These are phyloP conservation scores for Lasius platythorax DNA, from an alignment of 2,888 invertebrate genomes.

Conservation along the genomic window DNA sequence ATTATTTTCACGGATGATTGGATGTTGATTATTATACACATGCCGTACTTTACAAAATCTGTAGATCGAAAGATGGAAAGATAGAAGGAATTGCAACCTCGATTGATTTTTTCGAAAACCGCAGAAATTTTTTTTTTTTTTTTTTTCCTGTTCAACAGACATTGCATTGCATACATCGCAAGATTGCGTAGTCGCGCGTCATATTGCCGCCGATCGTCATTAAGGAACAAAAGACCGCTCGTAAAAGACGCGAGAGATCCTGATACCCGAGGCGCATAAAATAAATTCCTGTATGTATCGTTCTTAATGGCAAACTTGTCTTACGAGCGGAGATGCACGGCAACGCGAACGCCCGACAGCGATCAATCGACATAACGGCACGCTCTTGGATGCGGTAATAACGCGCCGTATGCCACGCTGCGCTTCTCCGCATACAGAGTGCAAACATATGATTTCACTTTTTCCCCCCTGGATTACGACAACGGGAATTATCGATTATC, in stretches of 20 bases:
- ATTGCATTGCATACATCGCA: background rate
- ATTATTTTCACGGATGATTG: constrained; percentile 19
- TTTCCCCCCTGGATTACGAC: constrained; percentile 24
- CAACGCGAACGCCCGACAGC: background rate
- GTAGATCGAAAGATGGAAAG: background rate
- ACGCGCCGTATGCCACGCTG: constrained; percentile 16
- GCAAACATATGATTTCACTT: constrained; percentile 53
- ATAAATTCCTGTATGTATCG: constrained; percentile 11
- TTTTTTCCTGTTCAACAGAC: background rate
- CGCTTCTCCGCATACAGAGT: constrained; percentile 13
- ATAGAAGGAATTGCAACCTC: background rate
- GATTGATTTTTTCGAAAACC: background rate
- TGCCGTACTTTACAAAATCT: background rate
- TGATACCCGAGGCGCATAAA: constrained; percentile 5
- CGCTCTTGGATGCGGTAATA: constrained; percentile 36
- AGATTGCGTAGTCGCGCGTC: constrained; percentile 6
- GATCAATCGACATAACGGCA: constrained; percentile 38
- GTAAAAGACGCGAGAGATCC: constrained; percentile 10
- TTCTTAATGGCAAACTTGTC: constrained; percentile 18
- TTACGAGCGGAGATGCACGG: background rate
- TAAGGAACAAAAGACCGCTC: constrained; percentile 27
- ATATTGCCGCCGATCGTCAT: constrained; percentile 13
- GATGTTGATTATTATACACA: background rate
- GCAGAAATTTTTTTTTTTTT: background rate
- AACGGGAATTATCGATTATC: constrained; percentile 51